Evolutionary conservation across 1,140 invertebrate species (phyloP), one percentile per base, ranked within the genome.

Genomic region (Dreissena polymorpha): DNA sequence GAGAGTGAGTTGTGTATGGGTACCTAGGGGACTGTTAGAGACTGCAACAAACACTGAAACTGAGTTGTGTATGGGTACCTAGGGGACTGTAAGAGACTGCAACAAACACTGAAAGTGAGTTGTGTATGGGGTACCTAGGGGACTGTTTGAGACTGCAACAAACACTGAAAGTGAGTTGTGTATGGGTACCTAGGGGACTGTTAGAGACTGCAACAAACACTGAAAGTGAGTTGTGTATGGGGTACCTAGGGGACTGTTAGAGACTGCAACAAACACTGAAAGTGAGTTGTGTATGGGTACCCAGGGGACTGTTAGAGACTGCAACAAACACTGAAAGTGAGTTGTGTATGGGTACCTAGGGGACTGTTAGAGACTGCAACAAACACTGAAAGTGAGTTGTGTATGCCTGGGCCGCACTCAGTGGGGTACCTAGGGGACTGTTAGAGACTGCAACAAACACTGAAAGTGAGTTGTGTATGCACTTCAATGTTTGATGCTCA

Each of bases 161-260:
- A n/a, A n/a, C n/a, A n/a, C n/a, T n/a, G n/a, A n/a, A n/a, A n/a
- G n/a, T n/a, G n/a, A n/a, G n/a, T n/a, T n/a, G n/a, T n/a, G n/a
- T n/a, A n/a, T n/a, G 88, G 88, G 21, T 80, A 87, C 8, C 81
- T 97, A 94, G 96, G 95, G 91, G 95, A 96, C 84, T 98, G 69
- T 93, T 98, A 29, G 97, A 98, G 86, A 97, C 96, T 91, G 97
- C 97, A 8, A n/a, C n/a, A n/a, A n/a, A n/a, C n/a, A n/a, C n/a
- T n/a, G n/a, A n/a, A n/a, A n/a, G n/a, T n/a, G n/a, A n/a, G n/a
- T n/a, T n/a, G n/a, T n/a, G n/a, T n/a, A n/a, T 88, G 72, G 88
- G 88, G 21, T 80, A 87, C 8, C 81, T 97, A 94, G 96, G 95
- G 91, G 95, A 96, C 84, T 98, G 69, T 93, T 98, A 29, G 97